Percentiles rank a stretch among this genome's conserved stretches.
Conservation (phyloP, 2,113 vertebrate species). For the Nothoprocta pentlandii region DNA sequence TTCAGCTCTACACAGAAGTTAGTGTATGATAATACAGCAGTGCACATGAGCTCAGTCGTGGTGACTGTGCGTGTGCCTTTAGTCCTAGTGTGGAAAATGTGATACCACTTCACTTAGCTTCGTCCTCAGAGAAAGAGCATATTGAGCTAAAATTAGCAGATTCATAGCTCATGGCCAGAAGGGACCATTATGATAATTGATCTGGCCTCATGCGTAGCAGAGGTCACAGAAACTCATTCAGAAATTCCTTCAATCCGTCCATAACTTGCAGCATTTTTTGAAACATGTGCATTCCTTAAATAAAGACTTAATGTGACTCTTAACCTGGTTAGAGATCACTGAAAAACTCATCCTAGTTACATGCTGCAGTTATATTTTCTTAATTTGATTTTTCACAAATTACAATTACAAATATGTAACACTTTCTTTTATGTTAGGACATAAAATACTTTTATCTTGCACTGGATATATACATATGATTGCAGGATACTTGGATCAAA, state of each 20-base stretch:
- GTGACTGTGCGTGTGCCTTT: not conserved
- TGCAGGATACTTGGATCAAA: not conserved
- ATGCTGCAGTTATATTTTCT: not conserved
- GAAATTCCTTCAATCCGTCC: slow-evolving; percentile 31
- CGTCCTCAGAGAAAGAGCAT: slow-evolving; percentile 52
- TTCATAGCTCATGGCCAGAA: slow-evolving; percentile 55
- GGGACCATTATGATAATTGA: slow-evolving; percentile 66
- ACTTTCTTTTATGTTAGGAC: not conserved
- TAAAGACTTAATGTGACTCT: not conserved
- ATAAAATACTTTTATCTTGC: not conserved
- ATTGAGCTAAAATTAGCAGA: slow-evolving; percentile 73
- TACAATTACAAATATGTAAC: not conserved
- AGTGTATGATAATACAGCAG: not conserved
- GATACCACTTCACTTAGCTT: slow-evolving; percentile 53
- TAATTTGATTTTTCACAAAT: not conserved
- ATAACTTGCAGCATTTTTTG: not conserved
- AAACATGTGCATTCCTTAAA: not conserved
- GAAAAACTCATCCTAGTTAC: not conserved
- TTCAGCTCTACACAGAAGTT: not conserved
- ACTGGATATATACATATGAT: not conserved
- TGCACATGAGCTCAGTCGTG: not conserved
- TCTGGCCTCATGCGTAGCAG: slow-evolving; percentile 57
- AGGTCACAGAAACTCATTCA: slow-evolving; percentile 41
- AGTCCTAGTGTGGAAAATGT: slow-evolving; percentile 61
- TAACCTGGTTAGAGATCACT: not conserved